Base-by-base conservation (phyloP, 2,797 vertebrate species). In the Loriculus beryllinus region DNA sequence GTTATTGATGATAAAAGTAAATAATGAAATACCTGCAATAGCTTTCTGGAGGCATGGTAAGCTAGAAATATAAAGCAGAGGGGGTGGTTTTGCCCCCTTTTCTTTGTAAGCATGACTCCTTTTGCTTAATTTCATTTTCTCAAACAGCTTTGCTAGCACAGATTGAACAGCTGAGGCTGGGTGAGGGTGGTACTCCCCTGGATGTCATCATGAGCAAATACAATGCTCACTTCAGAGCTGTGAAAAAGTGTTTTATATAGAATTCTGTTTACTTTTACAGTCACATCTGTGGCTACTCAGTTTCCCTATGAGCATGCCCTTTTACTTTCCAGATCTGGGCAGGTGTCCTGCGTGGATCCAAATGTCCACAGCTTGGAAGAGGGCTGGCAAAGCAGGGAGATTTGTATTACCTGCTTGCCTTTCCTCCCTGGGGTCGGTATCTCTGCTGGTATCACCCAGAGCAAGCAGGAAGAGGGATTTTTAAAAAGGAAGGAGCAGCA, bases 1-100 rank as follows among this genome's bases (percentile, higher is more conserved):
- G 17, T 82, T 96, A 42, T 95, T 92, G 64, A 60, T 95, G 54
- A 52, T 84, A 83, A 83, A 7, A 91, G 15, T 19, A 90, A 86
- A 82, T 75, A 79, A 67, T 54, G 10, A 83, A 92, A 93, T 71
- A 77, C 33, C 40, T 82, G 28, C 48, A 89, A 12, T 35, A 48
- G n/a, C 37, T 9, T 87, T 89, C 62, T 15, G 10, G 49, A 91
- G 31, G 33, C 31, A 59, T 7, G 29, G 13, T 33, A 71, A 18
- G 14, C 63, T 76, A 62, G 45, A 78, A 83, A 81, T 91, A 78
- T 28, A 71, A 82, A 82, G 15, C 45, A 47, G 35, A 72, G 18
- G 25, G 6, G 2, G 0, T 0, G 43, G 22, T n/a, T 39, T 60
- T 35, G 0, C 7, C 4, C 25, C 31, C 1, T 49, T 77, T 70